These are phyloP conservation scores for Tetanocera ferruginea DNA, from an alignment of 2,888 invertebrate species.

Conservation along the genomic window DNA sequence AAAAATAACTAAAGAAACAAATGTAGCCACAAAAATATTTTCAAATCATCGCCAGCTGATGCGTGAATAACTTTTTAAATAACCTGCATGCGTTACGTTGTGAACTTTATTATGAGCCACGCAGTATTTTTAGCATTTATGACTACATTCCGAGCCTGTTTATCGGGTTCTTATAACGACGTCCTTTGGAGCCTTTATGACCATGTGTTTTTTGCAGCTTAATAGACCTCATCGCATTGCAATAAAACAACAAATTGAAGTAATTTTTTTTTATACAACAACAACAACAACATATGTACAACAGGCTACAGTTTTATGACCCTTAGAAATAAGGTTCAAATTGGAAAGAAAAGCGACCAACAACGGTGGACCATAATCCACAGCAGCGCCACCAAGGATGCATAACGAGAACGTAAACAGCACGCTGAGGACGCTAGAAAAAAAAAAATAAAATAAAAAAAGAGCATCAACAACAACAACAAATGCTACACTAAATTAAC, in stretches of 20 bases:
- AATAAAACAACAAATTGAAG: slow-evolving; percentile 22
- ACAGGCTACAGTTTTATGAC: slow-evolving; percentile 1
- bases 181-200: too few relatives aligned
- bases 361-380: not conserved
- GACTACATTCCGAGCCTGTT: too few relatives aligned
- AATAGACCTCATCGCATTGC: not conserved
- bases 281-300: not conserved
- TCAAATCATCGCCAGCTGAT: too few relatives aligned
- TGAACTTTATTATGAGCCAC: too few relatives aligned
- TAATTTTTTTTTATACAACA: slow-evolving; percentile 5
- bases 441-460: not conserved
- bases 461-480: not conserved
- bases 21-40: too few relatives aligned
- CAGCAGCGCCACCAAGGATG: slow-evolving; percentile 3
- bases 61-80: too few relatives aligned
- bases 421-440: not conserved
- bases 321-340: slow-evolving; percentile 13
- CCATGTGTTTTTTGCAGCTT: too few relatives aligned
- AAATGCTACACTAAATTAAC: not conserved
- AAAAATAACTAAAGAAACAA: too few relatives aligned
- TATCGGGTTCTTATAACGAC: too few relatives aligned
- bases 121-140: too few relatives aligned
- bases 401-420: slow-evolving; percentile 5
- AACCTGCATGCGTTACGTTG: too few relatives aligned
- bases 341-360: not conserved